phyloP scores from a whole-genome alignment of 2,797 vertebrate species.

The Darevskia nairensis region DNA sequence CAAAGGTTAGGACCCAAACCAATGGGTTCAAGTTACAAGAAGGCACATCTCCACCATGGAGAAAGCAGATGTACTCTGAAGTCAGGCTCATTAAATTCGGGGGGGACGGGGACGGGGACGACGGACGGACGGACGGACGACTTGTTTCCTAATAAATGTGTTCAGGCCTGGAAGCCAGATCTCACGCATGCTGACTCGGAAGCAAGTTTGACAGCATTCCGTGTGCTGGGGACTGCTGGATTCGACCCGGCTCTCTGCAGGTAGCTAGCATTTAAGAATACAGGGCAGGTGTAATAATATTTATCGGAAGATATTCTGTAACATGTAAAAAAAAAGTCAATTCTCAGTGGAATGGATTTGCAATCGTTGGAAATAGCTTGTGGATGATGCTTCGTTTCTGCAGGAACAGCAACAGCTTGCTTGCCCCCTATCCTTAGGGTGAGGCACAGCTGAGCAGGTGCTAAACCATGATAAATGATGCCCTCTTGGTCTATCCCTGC shows the following conservation, averaged over 20 bases:
- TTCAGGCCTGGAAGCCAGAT: not conserved
- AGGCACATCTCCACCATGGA: too few species aligned
- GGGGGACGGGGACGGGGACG: not conserved
- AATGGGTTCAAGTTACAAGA: too few species aligned
- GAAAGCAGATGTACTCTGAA: too few species aligned
- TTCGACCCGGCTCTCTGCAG: not conserved
- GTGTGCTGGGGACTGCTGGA: not conserved
- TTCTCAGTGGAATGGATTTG: not conserved
- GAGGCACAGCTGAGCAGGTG: constrained; percentile 43
- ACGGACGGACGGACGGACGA: too few species aligned
- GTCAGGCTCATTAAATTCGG: not conserved
- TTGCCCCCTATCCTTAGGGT: constrained; percentile 21
- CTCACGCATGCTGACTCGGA: not conserved
- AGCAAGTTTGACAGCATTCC: not conserved
- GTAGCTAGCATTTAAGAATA: not conserved
- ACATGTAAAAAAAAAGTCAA: not conserved
- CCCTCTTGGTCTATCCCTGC: constrained; percentile 46
- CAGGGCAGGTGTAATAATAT: not conserved
- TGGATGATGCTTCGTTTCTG: constrained; percentile 14
- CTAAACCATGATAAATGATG: constrained; percentile 56
- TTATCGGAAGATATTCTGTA: not conserved
- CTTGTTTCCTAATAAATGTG: not conserved
- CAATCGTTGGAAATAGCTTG: constrained; percentile 32
- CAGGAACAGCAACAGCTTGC: not conserved
- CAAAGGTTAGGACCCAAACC: too few species aligned